phyloP scores from a whole-genome alignment of 2,113 vertebrate species.

The Dasyornis broadbenti region DNA sequence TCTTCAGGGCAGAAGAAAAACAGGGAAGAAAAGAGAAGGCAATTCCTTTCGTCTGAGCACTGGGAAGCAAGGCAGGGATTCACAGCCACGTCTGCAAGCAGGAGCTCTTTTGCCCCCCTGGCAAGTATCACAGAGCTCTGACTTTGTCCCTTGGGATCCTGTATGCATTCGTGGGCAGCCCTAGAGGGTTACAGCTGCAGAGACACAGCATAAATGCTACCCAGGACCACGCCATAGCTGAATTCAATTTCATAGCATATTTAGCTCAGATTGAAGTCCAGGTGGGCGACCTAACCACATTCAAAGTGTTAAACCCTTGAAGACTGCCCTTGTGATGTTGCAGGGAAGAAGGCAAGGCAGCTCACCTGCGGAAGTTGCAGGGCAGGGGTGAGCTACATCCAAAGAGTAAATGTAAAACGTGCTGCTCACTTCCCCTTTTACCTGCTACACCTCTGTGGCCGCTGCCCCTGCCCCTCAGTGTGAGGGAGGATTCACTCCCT shows the following conservation, averaged over 20 bases:
- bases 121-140: not conserved
- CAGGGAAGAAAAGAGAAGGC: not conserved
- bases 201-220: not conserved
- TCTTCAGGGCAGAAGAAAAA: not conserved
- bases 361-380: rapidly evolving
- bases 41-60: rapidly evolving
- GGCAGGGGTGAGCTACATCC: rapidly evolving
- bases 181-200: not conserved
- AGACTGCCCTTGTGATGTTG: not conserved
- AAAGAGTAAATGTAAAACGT: not conserved
- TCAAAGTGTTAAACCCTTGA: not conserved
- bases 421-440: not conserved
- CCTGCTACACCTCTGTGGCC: too few species aligned
- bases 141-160: not conserved
- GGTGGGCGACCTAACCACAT: not conserved
- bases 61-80: not conserved
- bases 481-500: not conserved
- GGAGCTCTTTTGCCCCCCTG: rapidly evolving
- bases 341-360: not conserved
- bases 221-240: rapidly evolving
- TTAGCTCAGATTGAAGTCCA: not conserved
- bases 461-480: not conserved
- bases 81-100: not conserved
- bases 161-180: rapidly evolving
- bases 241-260: not conserved